phyloP scores from a whole-genome alignment of 2,113 vertebrate species.

The Leucoraja erinaceus region DNA sequence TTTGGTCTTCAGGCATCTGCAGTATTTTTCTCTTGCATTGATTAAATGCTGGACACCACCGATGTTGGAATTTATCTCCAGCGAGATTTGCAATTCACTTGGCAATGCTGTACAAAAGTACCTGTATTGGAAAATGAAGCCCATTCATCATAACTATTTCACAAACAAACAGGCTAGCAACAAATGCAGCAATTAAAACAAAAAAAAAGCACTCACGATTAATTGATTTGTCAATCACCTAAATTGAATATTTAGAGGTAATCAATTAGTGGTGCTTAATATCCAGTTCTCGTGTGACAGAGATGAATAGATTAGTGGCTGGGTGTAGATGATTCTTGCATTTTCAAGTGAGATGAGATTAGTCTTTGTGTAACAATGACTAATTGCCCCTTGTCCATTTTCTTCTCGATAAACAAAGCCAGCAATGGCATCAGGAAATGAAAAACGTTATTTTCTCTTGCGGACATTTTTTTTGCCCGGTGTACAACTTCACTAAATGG shows the following conservation, averaged over 20 bases:
- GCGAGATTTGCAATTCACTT: constrained; percentile 13
- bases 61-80: constrained; percentile 1
- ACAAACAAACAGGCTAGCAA: not conserved
- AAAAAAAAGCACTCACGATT: constrained; percentile 11
- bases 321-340: not conserved
- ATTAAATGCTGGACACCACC: not conserved
- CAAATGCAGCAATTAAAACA: constrained; percentile 14
- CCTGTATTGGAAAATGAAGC: constrained; percentile 9
- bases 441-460: not conserved
- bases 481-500: not conserved
- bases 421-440: not conserved
- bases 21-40: not conserved
- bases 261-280: constrained; percentile 34
- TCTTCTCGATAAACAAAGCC: constrained; percentile 23
- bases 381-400: not conserved
- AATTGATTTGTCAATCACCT: constrained; percentile 33
- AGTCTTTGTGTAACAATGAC: not conserved
- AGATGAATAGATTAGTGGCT: constrained; percentile 31
- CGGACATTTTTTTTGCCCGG: no score
- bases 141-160: constrained; percentile 15
- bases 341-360: constrained; percentile 1
- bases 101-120: constrained; percentile 3
- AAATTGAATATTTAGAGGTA: constrained; percentile 34
- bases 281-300: not conserved
- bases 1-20: no score